phyloP scores from a whole-genome alignment of 2,888 invertebrate species.

The Limulus polyphemus region DNA sequence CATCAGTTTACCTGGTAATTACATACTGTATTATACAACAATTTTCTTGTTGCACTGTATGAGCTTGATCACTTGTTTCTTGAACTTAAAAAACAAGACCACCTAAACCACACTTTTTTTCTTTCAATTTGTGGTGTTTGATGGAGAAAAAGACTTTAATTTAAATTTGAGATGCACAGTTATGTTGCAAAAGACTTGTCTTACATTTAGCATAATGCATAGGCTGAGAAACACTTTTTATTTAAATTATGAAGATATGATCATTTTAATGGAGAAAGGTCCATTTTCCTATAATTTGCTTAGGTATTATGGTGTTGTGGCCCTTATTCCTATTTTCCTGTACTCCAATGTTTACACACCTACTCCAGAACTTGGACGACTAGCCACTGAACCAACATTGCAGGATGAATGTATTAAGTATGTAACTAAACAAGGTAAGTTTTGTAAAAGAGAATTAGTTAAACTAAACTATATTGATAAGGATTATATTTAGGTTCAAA shows the following conservation, averaged over 20 bases:
- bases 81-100: too few relatives aligned
- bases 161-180: too few relatives aligned
- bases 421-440: constrained; percentile 53
- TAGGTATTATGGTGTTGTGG: constrained; percentile 57
- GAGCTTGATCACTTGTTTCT: too few relatives aligned
- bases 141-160: too few relatives aligned
- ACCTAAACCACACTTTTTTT: too few relatives aligned
- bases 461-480: too few relatives aligned
- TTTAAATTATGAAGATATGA: background rate
- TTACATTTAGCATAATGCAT: background rate
- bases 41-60: too few relatives aligned
- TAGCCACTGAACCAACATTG: constrained; percentile 49
- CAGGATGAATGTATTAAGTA: constrained; percentile 59
- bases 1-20: too few relatives aligned
- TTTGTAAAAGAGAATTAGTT: too few relatives aligned
- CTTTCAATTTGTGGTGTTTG: too few relatives aligned
- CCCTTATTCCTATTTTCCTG: constrained; percentile 63
- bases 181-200: background rate
- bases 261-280: background rate
- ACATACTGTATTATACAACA: too few relatives aligned
- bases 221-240: background rate
- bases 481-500: too few relatives aligned
- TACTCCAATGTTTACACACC: constrained; percentile 75
- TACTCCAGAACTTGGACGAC: constrained; percentile 43
- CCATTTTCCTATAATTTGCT: background rate